Base-by-base conservation (phyloP, 2,888 invertebrate species). In the Strigamia transsilvanica region DNA sequence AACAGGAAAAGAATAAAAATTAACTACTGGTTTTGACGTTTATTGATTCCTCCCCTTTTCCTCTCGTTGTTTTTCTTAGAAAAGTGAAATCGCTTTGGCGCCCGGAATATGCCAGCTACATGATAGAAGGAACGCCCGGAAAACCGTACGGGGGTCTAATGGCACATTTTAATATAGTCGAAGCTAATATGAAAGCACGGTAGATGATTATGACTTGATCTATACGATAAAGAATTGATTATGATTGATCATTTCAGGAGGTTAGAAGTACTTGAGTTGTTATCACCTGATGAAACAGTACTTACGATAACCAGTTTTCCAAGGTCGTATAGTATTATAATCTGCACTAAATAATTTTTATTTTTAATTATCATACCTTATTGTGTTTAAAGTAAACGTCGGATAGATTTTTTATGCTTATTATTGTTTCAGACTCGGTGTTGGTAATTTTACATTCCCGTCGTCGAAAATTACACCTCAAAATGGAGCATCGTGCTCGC, bases 101-200 rank as follows among this genome's bases (percentile, higher is more conserved):
- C 81, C 99, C 99, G 0, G 99, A 99, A 89, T 99, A 97, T 90
- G 99, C 96, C 2, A 93, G 95, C n/a, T 99, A 98, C 87, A 99
- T 99, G 98, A 92, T 98, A 83, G 98, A 99, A 90, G 99, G 99
- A 21, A 99, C 99, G 0, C 99, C 99, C 0, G 99, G 99, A 0
- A 85, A 86, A 82, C 90, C 90, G 0, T 99, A 98, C 86, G 98
- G 98, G 9, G 96, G 97, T 0, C 90, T 97, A 15, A 90, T 99
- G 87, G 97, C 97, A 7, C 97, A 99, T 90, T 98, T 99, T 88
- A 99, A 99, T 89, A 93, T 97, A 83, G 99, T 99, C 6, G 99
- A 99, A 89, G 95, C 97, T 7, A 99, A 99, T 88, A 99, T 99
- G 99, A 93, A 91, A 85, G 92, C 93, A 86, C 87, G 90, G 86